Percentiles rank a stretch among this genome's conserved stretches.
Evolutionary conservation across 2,113 vertebrate species (phyloP).

Genomic region (Nannobrachium achirus): DNA sequence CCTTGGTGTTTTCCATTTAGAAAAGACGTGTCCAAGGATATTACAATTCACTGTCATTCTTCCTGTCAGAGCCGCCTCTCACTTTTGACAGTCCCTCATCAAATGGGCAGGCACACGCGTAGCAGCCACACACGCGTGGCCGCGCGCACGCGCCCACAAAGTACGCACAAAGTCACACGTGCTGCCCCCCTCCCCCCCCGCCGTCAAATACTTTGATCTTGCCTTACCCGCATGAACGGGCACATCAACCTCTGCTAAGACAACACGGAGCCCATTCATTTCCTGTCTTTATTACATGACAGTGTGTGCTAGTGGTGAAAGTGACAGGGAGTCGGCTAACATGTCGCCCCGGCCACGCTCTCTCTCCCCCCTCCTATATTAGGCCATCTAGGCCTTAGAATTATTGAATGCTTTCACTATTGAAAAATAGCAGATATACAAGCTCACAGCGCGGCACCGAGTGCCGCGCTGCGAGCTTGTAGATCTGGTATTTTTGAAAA

Average conservation of each 20-base stretch:
- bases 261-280: constrained; percentile 17
- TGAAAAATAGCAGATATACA: too few relatives aligned
- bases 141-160: background rate
- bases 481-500: too few relatives aligned
- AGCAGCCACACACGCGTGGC: background rate
- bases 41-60: constrained; percentile 12
- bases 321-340: constrained; percentile 9
- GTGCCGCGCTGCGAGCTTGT: too few relatives aligned
- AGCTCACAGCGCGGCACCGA: too few relatives aligned
- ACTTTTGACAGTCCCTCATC: constrained; percentile 6
- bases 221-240: background rate
- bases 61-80: constrained; percentile 5
- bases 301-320: constrained; percentile 3
- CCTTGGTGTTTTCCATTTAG: constrained; percentile 22
- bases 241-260: constrained; percentile 1
- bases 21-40: constrained; percentile 12
- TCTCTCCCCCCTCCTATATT: constrained; percentile 13
- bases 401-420: too few relatives aligned
- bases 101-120: background rate
- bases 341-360: background rate
- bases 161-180: background rate
- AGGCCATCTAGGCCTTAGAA: too few relatives aligned
- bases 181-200: background rate
- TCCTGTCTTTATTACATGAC: constrained; percentile 30
- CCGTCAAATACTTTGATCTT: background rate